A percentile compares a stretch with the other conserved stretches of the same genome.
Evolutionary conservation across 2,113 vertebrate species (phyloP).

Genomic region (Catharus minimus): DNA sequence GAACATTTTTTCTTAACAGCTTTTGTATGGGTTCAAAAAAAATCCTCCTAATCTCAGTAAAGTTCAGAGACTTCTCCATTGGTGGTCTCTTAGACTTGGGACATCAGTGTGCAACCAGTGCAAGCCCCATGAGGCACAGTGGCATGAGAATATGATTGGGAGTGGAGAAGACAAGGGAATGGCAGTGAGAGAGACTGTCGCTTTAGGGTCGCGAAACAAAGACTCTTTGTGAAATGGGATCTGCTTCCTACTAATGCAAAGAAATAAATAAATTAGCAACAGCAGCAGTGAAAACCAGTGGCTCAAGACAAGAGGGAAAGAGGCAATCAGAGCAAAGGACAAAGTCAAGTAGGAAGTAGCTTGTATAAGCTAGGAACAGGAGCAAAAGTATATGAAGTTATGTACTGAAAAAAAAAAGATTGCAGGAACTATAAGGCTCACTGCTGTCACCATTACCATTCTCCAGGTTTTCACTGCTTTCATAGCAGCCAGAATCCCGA

Average conservation of each 20-base stretch:
- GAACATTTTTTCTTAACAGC: neutral
- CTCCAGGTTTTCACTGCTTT: slow-evolving; percentile 96
- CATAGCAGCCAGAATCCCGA: slow-evolving; percentile 96
- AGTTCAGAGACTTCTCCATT: neutral
- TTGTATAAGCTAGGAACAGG: slow-evolving; percentile 47
- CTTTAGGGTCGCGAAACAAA: neutral
- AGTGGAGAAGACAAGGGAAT: neutral
- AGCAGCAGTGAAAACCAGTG: neutral
- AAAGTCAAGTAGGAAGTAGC: neutral
- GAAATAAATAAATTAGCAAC: neutral
- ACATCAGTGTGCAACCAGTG: neutral
- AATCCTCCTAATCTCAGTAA: neutral
- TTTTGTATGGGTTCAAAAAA: neutral
- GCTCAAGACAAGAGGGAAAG: slow-evolving; percentile 7
- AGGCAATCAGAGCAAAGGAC: slow-evolving; percentile 7
- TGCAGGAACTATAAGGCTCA: neutral
- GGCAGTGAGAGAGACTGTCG: neutral
- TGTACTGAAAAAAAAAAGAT: neutral
- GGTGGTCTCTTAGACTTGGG: neutral
- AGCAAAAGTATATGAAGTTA: neutral
- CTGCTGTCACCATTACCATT: slow-evolving; percentile 84
- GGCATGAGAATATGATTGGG: neutral
- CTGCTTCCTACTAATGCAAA: neutral
- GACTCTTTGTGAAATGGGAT: neutral
- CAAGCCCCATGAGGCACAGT: accelerated